Conservation (phyloP, 92 coral and sea anemone genomes). For the Muricea muricata region DNA sequence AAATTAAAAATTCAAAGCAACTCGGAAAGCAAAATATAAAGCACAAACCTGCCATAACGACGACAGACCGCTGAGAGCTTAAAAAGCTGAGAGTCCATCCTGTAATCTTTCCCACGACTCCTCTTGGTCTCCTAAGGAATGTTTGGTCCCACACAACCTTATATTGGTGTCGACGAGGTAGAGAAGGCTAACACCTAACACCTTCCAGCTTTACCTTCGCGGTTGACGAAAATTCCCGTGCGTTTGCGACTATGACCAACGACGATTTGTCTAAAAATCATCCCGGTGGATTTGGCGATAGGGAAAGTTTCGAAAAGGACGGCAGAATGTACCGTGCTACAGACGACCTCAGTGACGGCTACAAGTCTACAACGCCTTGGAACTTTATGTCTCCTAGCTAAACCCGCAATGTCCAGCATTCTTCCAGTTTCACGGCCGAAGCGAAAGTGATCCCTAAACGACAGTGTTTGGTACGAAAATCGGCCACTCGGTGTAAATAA, state of each 20-base stretch:
- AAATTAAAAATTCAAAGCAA: conserved; percentile 55
- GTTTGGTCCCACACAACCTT: conserved; percentile 53
- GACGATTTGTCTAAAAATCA: conserved; percentile 52
- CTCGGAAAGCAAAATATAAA: conserved; percentile 32
- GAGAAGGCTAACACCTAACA: conserved; percentile 49
- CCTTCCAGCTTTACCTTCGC: conserved; percentile 27
- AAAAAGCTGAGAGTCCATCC: conserved; percentile 47
- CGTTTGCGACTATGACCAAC: conserved; percentile 41
- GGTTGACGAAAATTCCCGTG: conserved; percentile 27
- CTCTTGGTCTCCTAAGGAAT: conserved; percentile 10
- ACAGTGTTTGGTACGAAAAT: conserved; percentile 32
- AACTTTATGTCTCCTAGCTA: conserved; percentile 23
- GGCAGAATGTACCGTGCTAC: conserved; percentile 45
- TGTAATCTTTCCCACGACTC: conserved; percentile 31
- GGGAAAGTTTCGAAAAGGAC: conserved; percentile 26
- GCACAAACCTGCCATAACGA: conserved; percentile 44
- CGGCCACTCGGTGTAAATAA: conserved; percentile 40
- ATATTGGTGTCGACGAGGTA: conserved; percentile 50
- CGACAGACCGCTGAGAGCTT: conserved; percentile 38
- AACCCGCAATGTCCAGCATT: conserved; percentile 48
- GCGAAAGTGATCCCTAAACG: conserved; percentile 38
- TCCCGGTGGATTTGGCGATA: conserved; percentile 48
- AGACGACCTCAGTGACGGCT: conserved; percentile 47
- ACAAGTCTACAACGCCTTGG: background rate
- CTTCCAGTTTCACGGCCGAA: conserved; percentile 48